These are phyloP conservation scores for Ianthella basta DNA, from an alignment of 37 sponge, comb jelly and placozoan genomes.

Conservation along the genomic window DNA sequence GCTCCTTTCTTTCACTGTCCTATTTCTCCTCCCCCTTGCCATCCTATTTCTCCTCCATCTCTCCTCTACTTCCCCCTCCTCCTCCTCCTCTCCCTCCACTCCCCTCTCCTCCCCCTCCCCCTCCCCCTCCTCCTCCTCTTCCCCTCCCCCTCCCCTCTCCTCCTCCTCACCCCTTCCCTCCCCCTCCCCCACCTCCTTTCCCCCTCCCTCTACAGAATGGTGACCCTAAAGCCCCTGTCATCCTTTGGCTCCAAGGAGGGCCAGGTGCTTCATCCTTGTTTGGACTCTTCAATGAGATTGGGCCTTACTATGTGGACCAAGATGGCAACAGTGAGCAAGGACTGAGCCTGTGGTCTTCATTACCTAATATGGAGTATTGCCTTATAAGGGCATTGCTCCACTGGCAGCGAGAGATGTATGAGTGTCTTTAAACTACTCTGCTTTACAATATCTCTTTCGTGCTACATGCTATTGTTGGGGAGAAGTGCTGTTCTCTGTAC, in stretches of 20 bases:
- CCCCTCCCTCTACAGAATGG: conserved; percentile 4
- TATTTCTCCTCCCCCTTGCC: too few relatives aligned
- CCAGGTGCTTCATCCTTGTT: conserved; percentile 60
- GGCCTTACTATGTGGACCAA: conserved; percentile 34
- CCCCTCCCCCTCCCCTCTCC: background rate
- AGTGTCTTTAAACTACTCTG: too few relatives aligned
- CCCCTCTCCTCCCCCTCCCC: background rate
- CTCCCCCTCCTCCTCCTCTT: background rate
- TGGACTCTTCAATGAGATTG: conserved; percentile 56
- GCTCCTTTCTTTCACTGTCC: too few relatives aligned
- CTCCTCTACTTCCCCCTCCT: background rate
- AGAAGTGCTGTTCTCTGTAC: too few relatives aligned
- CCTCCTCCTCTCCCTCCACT: background rate
- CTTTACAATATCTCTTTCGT: too few relatives aligned
- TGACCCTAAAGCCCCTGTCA: conserved; percentile 18
- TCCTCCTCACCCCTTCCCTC: too few relatives aligned
- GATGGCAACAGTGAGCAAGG: conserved; percentile 2
- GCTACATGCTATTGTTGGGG: too few relatives aligned
- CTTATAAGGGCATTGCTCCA: too few relatives aligned
- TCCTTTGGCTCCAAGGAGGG: conserved; percentile 62
- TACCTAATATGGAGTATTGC: background rate
- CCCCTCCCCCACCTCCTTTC: background rate
- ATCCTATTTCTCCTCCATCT: too few relatives aligned
- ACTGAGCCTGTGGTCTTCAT: background rate
- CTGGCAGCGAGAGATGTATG: too few relatives aligned